Evolutionary conservation across 64 coral and sea anemone species (phyloP).

Genomic region (Dendronephthya gigantea): DNA sequence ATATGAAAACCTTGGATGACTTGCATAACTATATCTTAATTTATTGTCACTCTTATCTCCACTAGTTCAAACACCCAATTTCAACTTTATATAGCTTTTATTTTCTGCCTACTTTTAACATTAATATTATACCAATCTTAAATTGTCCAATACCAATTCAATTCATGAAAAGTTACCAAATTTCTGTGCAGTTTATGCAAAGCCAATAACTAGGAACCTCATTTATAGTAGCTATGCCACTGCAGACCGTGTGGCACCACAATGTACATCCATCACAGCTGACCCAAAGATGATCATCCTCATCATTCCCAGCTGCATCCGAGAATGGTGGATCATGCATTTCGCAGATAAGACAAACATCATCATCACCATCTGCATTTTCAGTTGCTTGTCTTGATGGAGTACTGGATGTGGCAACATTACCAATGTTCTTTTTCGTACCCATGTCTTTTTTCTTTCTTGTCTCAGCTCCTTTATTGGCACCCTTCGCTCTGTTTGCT

Average conservation of each 20-base stretch:
- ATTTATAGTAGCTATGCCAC: not conserved
- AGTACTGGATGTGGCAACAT: not conserved
- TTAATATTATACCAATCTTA: too few species aligned
- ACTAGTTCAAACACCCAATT: too few species aligned
- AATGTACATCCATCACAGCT: not conserved
- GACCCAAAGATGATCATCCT: not conserved
- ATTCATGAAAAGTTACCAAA: not conserved
- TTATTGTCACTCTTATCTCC: too few species aligned
- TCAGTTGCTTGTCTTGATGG: not conserved
- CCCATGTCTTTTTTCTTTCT: too few species aligned
- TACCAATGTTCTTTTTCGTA: not conserved
- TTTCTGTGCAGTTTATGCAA: not conserved
- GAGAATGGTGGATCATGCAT: not conserved
- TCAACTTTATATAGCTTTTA: too few species aligned
- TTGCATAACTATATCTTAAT: too few species aligned
- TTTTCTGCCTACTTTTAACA: too few species aligned
- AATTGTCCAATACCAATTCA: too few species aligned
- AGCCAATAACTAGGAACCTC: not conserved
- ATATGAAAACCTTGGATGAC: too few species aligned
- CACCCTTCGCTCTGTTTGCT: constrained; percentile 5
- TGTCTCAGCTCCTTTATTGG: not conserved
- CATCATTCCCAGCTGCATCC: not conserved
- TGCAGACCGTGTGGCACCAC: not conserved
- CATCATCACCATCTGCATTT: not conserved
- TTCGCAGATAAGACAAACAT: not conserved